Base-by-base conservation (phyloP, 2,888 invertebrate genomes). In the Brenthis ino region DNA sequence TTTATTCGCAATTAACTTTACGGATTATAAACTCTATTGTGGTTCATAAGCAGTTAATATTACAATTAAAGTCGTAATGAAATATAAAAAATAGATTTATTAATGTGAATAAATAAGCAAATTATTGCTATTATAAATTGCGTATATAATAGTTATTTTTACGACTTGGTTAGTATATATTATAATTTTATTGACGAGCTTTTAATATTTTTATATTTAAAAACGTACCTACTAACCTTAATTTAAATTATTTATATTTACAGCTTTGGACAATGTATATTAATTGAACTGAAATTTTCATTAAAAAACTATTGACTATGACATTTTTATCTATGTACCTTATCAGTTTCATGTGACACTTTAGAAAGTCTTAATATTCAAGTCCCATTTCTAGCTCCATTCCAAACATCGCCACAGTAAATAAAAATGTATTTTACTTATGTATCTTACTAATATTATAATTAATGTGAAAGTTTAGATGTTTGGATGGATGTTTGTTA, bases 11-110 rank as follows among this genome's bases (percentile, higher is more conserved):
- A 68, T 71, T 56, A 69, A 71, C 48, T 73, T 69, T 71, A 69
- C 67, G 73, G 65, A 55, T 66, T 54, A 50, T 71, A 71, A 73
- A 68, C 63, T 69, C 72, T 65, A 67, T 67, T 70, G 69, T 70
- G 67, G 67, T 67, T 67, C 65, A 67, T 58, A 67, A 64, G 67
- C 57, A 33, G 20, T 58, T 66, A 61, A 66, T 69, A 64, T 67
- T 63, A 47, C 63, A 72, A 72, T 70, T 70, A 70, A 57, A 57
- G n/a, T 65, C 24, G 33, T 50, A 61, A 55, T 67, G 57, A 64
- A 68, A 69, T 66, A 28, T 66, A 58, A 51, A 55, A 65, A 63
- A 57, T 47, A 50, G n/a, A 55, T 67, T 37, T 63, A 37, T 24
- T 57, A 37, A 57, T 50, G 33, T 48, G 24, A 64, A 50, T 48